These are phyloP conservation scores for Sepiola atlantica DNA, from an alignment of 2,888 invertebrate species.

Conservation along the genomic window DNA sequence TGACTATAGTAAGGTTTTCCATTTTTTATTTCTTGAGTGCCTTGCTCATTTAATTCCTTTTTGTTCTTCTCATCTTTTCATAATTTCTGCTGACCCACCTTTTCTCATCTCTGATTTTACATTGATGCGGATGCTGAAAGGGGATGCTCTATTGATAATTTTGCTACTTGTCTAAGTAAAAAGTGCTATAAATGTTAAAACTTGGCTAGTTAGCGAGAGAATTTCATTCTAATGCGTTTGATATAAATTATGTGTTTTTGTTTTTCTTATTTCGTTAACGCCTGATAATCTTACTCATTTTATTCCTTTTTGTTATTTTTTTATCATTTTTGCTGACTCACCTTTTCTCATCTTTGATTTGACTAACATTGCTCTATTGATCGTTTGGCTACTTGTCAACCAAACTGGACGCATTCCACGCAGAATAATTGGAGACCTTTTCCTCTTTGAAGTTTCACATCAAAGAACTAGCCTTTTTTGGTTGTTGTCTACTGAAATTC, in stretches of 20 bases:
- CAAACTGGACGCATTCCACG: not conserved
- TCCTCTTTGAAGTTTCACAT: not conserved
- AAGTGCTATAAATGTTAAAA: too few relatives aligned
- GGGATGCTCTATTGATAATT: too few relatives aligned
- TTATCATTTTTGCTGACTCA: constrained; percentile 2
- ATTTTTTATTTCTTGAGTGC: too few relatives aligned
- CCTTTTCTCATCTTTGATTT: not conserved
- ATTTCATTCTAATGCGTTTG: too few relatives aligned
- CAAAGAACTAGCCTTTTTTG: not conserved
- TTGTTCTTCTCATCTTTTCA: too few relatives aligned
- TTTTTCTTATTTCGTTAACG: not conserved
- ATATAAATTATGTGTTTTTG: not conserved
- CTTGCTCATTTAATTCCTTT: too few relatives aligned
- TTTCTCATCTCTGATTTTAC: too few relatives aligned
- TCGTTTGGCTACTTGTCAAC: constrained; percentile 6
- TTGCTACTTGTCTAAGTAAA: too few relatives aligned
- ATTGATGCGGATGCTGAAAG: too few relatives aligned
- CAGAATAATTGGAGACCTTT: not conserved
- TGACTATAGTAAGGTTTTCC: too few relatives aligned
- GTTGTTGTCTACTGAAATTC: not conserved
- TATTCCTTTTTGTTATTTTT: not conserved
- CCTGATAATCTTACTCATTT: not conserved
- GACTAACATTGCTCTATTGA: not conserved
- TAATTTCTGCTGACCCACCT: too few relatives aligned
- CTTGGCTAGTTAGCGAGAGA: too few relatives aligned